Evolutionary conservation across 1,140 invertebrate species (phyloP).

Genomic region (Dufourea novaeangliae): DNA sequence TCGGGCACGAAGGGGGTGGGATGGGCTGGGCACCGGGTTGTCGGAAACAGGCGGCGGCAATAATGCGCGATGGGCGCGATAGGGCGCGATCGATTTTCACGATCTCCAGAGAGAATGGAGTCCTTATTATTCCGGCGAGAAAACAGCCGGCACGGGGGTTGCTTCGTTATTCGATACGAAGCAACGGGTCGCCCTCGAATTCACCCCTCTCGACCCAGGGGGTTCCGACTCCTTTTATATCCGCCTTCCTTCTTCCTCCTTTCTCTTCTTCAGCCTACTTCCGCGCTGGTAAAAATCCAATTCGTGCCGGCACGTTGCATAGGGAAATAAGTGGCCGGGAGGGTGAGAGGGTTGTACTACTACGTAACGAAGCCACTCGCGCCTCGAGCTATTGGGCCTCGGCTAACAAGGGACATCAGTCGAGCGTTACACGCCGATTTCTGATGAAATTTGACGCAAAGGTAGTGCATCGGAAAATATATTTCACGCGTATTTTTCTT

Average conservation of each 20-base stretch:
- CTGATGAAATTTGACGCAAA: too few relatives aligned
- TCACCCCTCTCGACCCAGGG: neutral
- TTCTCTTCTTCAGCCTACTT: constrained; percentile 49
- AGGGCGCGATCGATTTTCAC: constrained; percentile 64
- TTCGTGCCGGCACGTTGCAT: constrained; percentile 46
- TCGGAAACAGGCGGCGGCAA: constrained; percentile 62
- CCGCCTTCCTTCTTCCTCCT: constrained; percentile 1
- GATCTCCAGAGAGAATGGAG: constrained; percentile 51
- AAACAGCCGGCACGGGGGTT: constrained; percentile 22
- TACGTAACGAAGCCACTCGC: constrained; percentile 28
- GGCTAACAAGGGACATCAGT: neutral
- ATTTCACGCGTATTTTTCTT: too few relatives aligned
- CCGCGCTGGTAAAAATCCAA: constrained; percentile 54
- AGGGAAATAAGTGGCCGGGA: constrained; percentile 42
- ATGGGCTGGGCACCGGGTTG: constrained; percentile 28
- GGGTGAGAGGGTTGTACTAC: neutral
- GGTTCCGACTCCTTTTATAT: constrained; percentile 16
- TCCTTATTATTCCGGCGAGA: constrained; percentile 61
- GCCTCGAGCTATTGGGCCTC: neutral
- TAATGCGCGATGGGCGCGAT: constrained; percentile 64
- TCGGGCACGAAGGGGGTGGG: constrained; percentile 3
- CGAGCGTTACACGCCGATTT: too few relatives aligned
- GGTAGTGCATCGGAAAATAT: too few relatives aligned
- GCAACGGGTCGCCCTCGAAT: constrained; percentile 37
- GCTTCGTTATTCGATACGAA: constrained; percentile 62